Percentiles rank a stretch among this genome's conserved stretches.
These are phyloP conservation scores for Frankliniella fusca DNA, from an alignment of 2,888 invertebrate species.

Conservation along the genomic window DNA sequence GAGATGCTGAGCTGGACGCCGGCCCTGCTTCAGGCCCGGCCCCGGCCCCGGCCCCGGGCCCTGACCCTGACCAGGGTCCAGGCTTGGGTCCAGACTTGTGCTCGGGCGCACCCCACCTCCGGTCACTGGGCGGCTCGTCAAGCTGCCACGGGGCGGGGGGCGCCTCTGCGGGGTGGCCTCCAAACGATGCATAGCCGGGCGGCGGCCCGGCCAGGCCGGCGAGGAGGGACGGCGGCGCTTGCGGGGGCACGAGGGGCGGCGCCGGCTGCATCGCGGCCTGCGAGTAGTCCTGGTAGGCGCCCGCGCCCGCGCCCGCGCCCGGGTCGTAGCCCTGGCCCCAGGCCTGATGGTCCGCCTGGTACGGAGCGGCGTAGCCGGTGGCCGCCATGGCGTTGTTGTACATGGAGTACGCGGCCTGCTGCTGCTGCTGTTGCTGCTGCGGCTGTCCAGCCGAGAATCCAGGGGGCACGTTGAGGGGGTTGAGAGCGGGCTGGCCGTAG, in stretches of 20 bases:
- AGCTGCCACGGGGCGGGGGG: not conserved
- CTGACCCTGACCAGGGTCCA: not conserved
- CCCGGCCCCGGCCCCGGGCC: not conserved
- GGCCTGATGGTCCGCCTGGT: not conserved
- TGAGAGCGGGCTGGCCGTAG: not conserved
- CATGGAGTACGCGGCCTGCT: not conserved
- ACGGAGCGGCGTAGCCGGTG: not conserved
- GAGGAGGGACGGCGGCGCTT: not conserved
- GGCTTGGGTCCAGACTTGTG: not conserved
- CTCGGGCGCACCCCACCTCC: not conserved
- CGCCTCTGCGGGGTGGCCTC: not conserved
- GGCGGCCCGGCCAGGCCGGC: not conserved
- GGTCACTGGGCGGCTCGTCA: not conserved
- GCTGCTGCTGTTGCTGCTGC: constrained; percentile 6
- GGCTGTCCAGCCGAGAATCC: constrained; percentile 13
- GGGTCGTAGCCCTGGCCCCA: not conserved
- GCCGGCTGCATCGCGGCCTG: constrained; percentile 28
- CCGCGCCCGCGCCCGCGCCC: not conserved
- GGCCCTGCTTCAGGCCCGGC: not conserved
- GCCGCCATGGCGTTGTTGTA: not conserved
- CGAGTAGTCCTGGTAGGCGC: not conserved
- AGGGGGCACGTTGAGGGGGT: not conserved
- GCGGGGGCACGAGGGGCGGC: constrained; percentile 8
- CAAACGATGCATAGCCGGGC: not conserved
- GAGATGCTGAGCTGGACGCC: not conserved